A percentile compares a stretch with the other conserved stretches of the same genome.
These are phyloP conservation scores for Hydrolagus affinis DNA, from an alignment of 2,113 vertebrate species.

Conservation along the genomic window DNA sequence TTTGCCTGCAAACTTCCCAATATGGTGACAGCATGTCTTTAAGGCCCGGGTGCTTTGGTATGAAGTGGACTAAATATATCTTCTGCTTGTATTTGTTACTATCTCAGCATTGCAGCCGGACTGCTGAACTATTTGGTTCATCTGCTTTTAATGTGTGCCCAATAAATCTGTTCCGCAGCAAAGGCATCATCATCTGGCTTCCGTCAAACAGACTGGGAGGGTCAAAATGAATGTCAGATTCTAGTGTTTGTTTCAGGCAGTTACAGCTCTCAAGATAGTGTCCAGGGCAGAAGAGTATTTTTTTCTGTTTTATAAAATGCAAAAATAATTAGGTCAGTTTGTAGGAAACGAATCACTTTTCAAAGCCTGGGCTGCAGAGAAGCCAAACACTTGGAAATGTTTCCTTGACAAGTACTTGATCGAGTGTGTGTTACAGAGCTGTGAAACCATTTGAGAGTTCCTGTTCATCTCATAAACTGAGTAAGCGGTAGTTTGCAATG, in stretches of 20 bases:
- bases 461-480: neutral
- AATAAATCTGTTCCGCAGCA: slow-evolving; percentile 14
- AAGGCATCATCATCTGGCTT: slow-evolving; percentile 12
- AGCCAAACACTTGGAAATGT: neutral
- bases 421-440: neutral
- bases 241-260: neutral
- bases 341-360: neutral
- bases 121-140: neutral
- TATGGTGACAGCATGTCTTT: neutral
- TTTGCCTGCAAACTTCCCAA: no score
- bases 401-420: neutral
- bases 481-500: neutral
- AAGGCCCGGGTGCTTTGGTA: neutral
- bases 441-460: neutral
- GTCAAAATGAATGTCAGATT: slow-evolving; percentile 26
- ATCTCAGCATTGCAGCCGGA: neutral
- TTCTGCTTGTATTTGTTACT: neutral
- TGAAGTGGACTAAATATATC: neutral
- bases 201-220: slow-evolving; percentile 13
- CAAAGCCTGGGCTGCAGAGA: neutral
- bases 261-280: slow-evolving; percentile 2
- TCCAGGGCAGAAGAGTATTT: slow-evolving; percentile 20
- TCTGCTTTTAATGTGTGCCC: slow-evolving; percentile 1
- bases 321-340: slow-evolving; percentile 11
- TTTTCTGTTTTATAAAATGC: neutral